Evolutionary conservation across 2,888 invertebrate species (phyloP).

Genomic region (Terebella lapidaria): DNA sequence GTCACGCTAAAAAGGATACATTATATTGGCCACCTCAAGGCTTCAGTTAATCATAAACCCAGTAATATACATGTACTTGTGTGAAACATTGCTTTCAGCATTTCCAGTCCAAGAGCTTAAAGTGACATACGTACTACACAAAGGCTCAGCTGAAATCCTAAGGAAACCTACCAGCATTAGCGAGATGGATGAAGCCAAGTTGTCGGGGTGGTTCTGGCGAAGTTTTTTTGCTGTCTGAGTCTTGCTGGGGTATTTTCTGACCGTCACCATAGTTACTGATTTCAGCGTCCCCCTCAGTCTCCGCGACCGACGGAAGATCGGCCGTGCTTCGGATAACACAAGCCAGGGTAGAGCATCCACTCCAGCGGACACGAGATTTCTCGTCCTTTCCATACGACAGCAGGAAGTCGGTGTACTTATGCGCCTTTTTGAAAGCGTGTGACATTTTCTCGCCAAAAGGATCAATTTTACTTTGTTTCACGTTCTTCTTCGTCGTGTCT

Average conservation of each 20-base stretch:
- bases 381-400: slow-evolving; percentile 49
- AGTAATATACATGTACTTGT: too few species aligned
- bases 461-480: slow-evolving; percentile 16
- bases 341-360: slow-evolving; percentile 45
- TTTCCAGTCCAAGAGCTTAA: too few species aligned
- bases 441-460: slow-evolving; percentile 34
- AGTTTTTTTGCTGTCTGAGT: not conserved
- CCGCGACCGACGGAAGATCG: too few species aligned
- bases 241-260: too few species aligned
- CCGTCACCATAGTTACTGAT: too few species aligned
- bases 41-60: too few species aligned
- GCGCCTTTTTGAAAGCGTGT: slow-evolving; percentile 39
- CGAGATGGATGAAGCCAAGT: slow-evolving; percentile 39
- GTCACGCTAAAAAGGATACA: too few species aligned
- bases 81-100: too few species aligned
- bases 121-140: too few species aligned
- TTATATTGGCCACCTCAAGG: too few species aligned
- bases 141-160: not conserved
- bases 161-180: slow-evolving; percentile 40
- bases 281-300: too few species aligned
- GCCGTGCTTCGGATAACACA: slow-evolving; percentile 28
- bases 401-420: slow-evolving; percentile 40
- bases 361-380: slow-evolving; percentile 47
- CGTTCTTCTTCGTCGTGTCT: not conserved
- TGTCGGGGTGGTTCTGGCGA: not conserved